Evolutionary conservation across 2,888 invertebrate genomes (phyloP).

Genomic region (Pristionchus arcanus): DNA sequence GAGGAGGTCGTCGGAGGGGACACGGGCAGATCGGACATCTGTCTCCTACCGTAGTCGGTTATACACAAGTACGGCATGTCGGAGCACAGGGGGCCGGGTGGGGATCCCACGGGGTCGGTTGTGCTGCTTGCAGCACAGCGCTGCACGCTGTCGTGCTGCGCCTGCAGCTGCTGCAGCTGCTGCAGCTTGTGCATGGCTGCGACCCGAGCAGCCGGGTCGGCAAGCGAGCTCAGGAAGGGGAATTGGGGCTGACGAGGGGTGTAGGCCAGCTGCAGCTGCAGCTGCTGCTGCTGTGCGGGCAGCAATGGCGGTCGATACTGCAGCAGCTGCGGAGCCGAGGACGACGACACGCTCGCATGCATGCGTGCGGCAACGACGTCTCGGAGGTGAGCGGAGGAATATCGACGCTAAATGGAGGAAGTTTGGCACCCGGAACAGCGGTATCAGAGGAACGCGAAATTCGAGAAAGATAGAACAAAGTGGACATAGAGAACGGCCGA

Average conservation of each 20-base stretch:
- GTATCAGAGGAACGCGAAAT: not conserved
- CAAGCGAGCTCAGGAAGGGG: not conserved
- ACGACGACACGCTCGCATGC: constrained; percentile 38
- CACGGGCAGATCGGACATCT: not conserved
- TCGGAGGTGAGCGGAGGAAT: constrained; percentile 15
- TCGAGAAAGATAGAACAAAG: not conserved
- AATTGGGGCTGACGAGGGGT: not conserved
- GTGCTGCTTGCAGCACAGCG: not conserved
- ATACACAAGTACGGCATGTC: not conserved
- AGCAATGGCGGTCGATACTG: not conserved
- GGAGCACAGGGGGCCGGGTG: not conserved
- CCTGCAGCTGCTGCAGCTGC: not conserved
- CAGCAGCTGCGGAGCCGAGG: not conserved
- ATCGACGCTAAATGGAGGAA: constrained; percentile 5
- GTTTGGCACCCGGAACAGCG: not conserved
- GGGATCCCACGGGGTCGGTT: not conserved
- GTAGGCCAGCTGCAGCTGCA: not conserved
- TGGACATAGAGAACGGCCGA: constrained; percentile 17
- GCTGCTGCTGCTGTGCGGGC: not conserved
- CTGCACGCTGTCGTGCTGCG: not conserved
- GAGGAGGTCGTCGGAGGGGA: not conserved
- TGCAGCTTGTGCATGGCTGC: constrained; percentile 24
- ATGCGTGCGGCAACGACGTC: not conserved
- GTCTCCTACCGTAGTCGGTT: not conserved
- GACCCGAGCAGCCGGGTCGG: not conserved